Conservation (phyloP, 2,888 invertebrate species). For the Coelopa pilipes region DNA sequence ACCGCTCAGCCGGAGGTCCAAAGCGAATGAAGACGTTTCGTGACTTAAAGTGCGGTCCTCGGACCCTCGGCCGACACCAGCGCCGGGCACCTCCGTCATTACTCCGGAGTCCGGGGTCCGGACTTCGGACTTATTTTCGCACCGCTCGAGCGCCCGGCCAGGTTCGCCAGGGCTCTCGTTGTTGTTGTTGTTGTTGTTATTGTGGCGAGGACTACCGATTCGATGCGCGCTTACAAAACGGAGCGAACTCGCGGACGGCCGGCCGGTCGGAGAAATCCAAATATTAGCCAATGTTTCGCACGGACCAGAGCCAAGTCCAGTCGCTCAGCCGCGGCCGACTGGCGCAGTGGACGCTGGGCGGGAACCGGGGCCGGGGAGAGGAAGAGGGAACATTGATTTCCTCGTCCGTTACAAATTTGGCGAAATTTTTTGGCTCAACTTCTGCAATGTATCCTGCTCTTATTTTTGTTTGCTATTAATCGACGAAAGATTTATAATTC, state of each 20-base stretch:
- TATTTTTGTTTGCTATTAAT: too few relatives aligned
- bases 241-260: conserved; percentile 17
- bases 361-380: too few relatives aligned
- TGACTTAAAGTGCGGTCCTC: conserved; percentile 54
- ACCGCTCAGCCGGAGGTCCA: conserved; percentile 53
- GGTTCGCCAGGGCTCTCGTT: not conserved
- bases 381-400: too few relatives aligned
- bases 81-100: conserved; percentile 52
- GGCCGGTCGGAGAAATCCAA: conserved; percentile 24
- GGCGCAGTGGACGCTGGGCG: too few relatives aligned
- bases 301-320: conserved; percentile 11
- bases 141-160: conserved; percentile 50
- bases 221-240: conserved; percentile 10
- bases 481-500: too few relatives aligned
- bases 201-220: not conserved
- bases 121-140: conserved; percentile 55
- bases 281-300: conserved; percentile 33
- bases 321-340: too few relatives aligned
- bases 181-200: too few relatives aligned
- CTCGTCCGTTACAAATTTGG: too few relatives aligned
- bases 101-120: too few relatives aligned
- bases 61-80: conserved; percentile 27
- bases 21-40: conserved; percentile 65
- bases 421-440: too few relatives aligned
- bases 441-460: too few relatives aligned